These are phyloP conservation scores for Drymodes brunneopygia DNA, from an alignment of 2,113 vertebrate genomes.

Conservation along the genomic window DNA sequence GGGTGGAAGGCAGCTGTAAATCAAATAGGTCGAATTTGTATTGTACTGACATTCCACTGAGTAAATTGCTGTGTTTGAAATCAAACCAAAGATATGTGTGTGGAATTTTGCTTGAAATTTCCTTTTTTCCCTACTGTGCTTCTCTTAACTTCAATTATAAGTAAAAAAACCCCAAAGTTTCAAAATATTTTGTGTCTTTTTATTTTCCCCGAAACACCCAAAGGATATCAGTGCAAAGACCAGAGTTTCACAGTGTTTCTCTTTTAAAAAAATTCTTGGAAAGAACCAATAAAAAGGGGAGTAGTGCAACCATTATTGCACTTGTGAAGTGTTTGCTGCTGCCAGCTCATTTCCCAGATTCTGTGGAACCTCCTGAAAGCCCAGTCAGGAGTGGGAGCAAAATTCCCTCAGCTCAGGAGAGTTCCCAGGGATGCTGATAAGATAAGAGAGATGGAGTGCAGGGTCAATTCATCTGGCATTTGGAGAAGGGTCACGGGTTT, in stretches of 20 bases:
- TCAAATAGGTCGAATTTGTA: not conserved
- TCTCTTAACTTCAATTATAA: not conserved
- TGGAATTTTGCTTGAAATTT: not conserved
- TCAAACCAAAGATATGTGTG: rapidly evolving
- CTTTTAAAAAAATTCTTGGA: not conserved
- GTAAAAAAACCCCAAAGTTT: not conserved
- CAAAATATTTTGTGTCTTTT: not conserved
- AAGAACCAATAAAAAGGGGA: not conserved
- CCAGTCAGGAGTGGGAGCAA: not conserved
- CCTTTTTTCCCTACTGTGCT: not conserved
- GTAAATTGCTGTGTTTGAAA: not conserved
- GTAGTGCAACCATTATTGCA: not conserved
- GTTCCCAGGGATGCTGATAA: not conserved
- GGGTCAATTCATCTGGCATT: not conserved
- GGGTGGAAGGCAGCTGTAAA: not conserved
- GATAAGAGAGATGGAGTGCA: not conserved
- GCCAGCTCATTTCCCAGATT: not conserved
- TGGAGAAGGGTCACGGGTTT: not conserved
- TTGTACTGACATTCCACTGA: not conserved
- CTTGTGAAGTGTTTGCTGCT: not conserved
- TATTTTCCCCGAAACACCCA: not conserved
- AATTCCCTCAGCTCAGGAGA: not conserved
- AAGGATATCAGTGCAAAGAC: not conserved
- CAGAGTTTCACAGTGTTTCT: not conserved
- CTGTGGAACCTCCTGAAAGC: not conserved